A percentile compares a stretch with the other conserved stretches of the same genome.
These are phyloP conservation scores for Lamprologus callipterus DNA, from an alignment of 2,113 vertebrate genomes.

Conservation along the genomic window DNA sequence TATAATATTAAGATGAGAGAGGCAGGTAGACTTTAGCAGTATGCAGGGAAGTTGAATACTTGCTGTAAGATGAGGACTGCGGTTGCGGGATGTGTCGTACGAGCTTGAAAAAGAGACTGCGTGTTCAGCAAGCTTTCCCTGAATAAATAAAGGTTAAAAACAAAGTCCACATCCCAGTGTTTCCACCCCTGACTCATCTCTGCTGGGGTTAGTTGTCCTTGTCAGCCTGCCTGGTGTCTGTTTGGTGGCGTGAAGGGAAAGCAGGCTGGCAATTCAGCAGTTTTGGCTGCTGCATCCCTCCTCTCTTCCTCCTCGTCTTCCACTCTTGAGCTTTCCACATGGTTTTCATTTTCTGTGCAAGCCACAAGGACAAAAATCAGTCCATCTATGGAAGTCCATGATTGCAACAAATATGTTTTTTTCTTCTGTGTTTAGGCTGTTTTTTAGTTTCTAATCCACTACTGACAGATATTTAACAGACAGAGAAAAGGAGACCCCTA, in stretches of 20 bases:
- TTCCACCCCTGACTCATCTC: conserved; percentile 23
- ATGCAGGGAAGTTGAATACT: not conserved
- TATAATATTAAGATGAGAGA: not conserved
- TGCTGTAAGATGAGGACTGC: not conserved
- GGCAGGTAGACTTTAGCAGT: not conserved
- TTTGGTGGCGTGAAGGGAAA: not conserved
- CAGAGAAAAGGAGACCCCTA: not conserved
- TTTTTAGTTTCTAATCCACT: not conserved
- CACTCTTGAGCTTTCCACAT: not conserved
- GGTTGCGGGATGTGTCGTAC: not conserved
- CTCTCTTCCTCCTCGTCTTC: not conserved
- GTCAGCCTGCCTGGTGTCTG: conserved; percentile 4
- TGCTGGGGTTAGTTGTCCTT: not conserved
- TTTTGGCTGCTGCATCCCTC: not conserved
- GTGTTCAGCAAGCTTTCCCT: not conserved
- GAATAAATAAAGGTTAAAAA: conserved; percentile 8
- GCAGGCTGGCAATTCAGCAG: not conserved
- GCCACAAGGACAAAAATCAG: conserved; percentile 22
- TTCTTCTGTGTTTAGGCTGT: not conserved
- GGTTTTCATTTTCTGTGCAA: conserved; percentile 5
- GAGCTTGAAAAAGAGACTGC: not conserved
- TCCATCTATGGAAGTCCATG: not conserved
- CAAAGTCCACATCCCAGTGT: not conserved
- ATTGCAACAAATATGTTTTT: conserved; percentile 3
- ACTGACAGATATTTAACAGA: not conserved